Evolutionary conservation across 2,797 vertebrate genomes (phyloP).

Genomic region (Petrocephalus sullivani): DNA sequence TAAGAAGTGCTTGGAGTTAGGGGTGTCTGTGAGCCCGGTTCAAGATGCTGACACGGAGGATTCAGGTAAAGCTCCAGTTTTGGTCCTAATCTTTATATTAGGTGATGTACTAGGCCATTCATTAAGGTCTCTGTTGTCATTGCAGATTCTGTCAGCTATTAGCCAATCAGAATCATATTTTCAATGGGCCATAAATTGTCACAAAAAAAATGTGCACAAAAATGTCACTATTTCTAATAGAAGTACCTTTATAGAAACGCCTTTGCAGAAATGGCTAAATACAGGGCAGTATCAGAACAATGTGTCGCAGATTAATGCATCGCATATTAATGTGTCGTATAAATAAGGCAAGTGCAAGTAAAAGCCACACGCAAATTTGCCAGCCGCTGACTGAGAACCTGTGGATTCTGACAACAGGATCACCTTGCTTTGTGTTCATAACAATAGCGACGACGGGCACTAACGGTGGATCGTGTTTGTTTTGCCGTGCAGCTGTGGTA

Average conservation of each 20-base stretch:
- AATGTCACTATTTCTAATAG: not conserved
- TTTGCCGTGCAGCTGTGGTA: constrained; percentile 47
- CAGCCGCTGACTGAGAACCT: not conserved
- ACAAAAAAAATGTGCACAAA: not conserved
- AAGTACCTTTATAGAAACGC: not conserved
- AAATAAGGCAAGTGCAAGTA: not conserved
- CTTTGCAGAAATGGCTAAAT: not conserved
- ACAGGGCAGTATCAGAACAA: not conserved
- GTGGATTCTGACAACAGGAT: constrained; percentile 13
- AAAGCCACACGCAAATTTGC: not conserved
- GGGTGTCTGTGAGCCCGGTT: constrained; percentile 76
- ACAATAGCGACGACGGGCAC: constrained; percentile 35
- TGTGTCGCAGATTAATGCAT: not conserved
- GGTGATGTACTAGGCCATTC: not conserved
- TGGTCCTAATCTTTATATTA: not conserved
- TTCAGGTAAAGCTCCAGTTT: constrained; percentile 69
- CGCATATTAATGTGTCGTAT: not conserved
- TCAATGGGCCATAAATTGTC: not conserved
- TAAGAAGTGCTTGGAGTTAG: constrained; percentile 98
- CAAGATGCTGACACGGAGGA: constrained; percentile 94
- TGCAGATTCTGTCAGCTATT: not conserved
- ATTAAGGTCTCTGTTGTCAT: not conserved
- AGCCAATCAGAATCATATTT: not conserved
- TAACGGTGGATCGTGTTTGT: constrained; percentile 38
- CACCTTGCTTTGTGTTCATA: constrained; percentile 39